phyloP scores from a whole-genome alignment of 2,113 vertebrate species.

The Leiothrix lutea region DNA sequence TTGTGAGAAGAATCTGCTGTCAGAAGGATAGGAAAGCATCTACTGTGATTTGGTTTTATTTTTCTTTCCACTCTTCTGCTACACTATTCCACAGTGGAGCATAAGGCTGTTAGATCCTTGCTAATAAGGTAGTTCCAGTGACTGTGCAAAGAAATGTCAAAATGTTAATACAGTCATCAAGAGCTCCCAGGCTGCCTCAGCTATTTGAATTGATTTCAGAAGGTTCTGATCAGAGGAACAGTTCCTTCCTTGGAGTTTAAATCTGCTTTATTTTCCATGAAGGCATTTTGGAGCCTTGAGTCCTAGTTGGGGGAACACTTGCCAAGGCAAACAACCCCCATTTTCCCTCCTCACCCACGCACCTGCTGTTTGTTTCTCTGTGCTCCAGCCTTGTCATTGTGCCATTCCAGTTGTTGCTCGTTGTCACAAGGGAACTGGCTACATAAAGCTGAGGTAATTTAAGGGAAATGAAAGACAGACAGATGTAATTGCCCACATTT shows the following conservation, averaged over 20 bases:
- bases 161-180: slow-evolving; percentile 46
- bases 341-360: not conserved
- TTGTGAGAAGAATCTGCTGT: not conserved
- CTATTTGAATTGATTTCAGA: slow-evolving; percentile 12
- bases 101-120: not conserved
- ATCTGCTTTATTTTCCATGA: not conserved
- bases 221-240: not conserved
- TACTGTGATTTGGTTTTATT: not conserved
- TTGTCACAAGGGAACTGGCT: not conserved
- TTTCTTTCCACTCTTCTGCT: not conserved
- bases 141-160: slow-evolving; percentile 33
- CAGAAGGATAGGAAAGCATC: not conserved
- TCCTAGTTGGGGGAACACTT: not conserved
- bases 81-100: not conserved
- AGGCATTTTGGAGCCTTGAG: not conserved
- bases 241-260: not conserved
- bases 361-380: not conserved
- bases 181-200: slow-evolving; percentile 10
- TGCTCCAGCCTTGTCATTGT: not conserved
- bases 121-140: slow-evolving; percentile 18
- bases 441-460: not conserved
- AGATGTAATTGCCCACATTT: not conserved
- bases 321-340: not conserved
- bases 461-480: not conserved
- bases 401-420: not conserved